Base-by-base conservation (phyloP, 1,140 invertebrate species). In the Hypsibius dujardini region DNA sequence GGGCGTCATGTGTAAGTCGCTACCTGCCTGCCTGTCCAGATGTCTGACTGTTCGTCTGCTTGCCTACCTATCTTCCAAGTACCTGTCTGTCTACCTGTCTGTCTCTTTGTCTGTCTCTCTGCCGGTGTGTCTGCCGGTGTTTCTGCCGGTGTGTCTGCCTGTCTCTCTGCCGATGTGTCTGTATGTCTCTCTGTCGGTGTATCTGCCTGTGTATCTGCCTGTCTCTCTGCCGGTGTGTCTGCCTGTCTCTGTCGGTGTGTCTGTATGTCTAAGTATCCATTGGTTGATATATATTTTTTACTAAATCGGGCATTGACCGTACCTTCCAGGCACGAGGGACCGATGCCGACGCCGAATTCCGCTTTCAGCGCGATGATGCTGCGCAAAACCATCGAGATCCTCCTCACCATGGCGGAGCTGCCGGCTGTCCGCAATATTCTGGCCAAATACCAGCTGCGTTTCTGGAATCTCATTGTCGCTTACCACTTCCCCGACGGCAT, bases 391-490 rank as follows among this genome's bases (percentile, higher is more conserved):
- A 42, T 67, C 12, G 62, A 67, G 42, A 67, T 67, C 42, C 62
- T 67, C 12, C 12, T 15, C 12, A 7, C 62, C 3, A 42, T 67
- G 62, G 62, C 62, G 42, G 62, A 67, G 62, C 7, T 42, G 12
- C 3, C 42, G 12, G 42, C 3, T 7, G 62, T 3, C 45, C 50
- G 50, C 7, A 56, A 56, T n/a, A 7, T 56, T 67, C 12, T 67
- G 3, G 45, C 12, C 12, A 67, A 67, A 42, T 67, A 67, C 42
- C 62, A 67, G 62, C 7, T 45, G 12, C 12, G 62, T 7, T 7
- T 67, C 12, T 67, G 62, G 62, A 67, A 12, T 3, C 62, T 67
- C 62, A 67, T 67, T 42, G 45, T 42, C 42, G 62, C 12, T 42
- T 67, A 3, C 45, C 62, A 42, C 62, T 42, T 67, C 3, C 62